Evolutionary conservation across 2,797 vertebrate species (phyloP), one percentile per base, ranked within the genome.

Genomic region (Remorina albescens): DNA sequence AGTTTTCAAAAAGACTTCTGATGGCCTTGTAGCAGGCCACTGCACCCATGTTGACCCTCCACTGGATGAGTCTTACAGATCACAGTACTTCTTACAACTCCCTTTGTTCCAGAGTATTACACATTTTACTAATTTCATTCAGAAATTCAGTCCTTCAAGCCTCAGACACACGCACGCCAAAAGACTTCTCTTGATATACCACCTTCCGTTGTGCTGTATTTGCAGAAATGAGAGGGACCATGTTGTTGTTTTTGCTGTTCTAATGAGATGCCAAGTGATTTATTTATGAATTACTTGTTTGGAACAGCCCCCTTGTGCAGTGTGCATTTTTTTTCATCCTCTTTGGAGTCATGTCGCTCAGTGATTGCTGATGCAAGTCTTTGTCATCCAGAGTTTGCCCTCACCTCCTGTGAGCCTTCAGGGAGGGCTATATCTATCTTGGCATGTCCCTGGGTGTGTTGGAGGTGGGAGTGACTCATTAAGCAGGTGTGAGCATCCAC

Each of bases 361-460:
- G 92, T 91, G 91, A 92, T 93, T 95, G 93, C 95, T 95, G 94
- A 94, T 95, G 94, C 94, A 95, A 95, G 86, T 94, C 91, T 93
- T 94, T 95, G 93, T 93, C 94, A 95, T 94, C 93, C 92, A 93
- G 92, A 92, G 93, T 94, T 94, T 93, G 91, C 91, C 90, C 86
- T 94, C 91, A 87, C 91, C 93, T 94, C 86, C 92, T 93, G 91
- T 88, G 91, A 90, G 93, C 92, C 94, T 93, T 90, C 78, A 42
- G 93, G 93, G 91, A 94, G 92, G 89, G 87, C 90, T 93, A 93
- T 89, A 94, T 94, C 93, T 91, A 92, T 93, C 91, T 93, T 91
- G 91, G 88, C 91, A 88, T 89, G 85, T 92, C 92, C 91, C 88
- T 47, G 85, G 83, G 88, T 89, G 90, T 90, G 86, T 91, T 91